Base-by-base conservation (phyloP, 2,113 vertebrate species). In the Echinops telfairi region DNA sequence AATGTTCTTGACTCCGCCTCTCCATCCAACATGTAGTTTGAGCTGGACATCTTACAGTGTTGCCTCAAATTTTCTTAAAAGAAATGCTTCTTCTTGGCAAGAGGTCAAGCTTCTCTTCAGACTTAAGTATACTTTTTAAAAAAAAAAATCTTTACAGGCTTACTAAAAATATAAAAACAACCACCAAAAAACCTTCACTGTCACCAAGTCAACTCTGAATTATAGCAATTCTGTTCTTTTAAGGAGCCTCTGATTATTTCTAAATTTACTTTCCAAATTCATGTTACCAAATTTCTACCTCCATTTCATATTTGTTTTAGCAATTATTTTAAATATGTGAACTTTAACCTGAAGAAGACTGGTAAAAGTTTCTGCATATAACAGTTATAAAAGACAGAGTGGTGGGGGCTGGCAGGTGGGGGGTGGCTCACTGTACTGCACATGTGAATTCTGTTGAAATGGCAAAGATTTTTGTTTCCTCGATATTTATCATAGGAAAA, bases 11-110 rank as follows among this genome's bases (percentile, higher is more conserved):
- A 40, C 27, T 8, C 57, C 6, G 47, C 71, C 8, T 79, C 60
- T 25, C 83, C 79, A 70, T 23, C 38, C 79, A 79, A 2, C 19
- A 9, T 88, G 86, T 95, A 66, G 36, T 47, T 96, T 58, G 76
- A 85, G 79, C 38, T 80, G n/a, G 66, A 4, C 88, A 64, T 90
- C 29, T 81, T 93, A 83, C 83, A 75, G 53, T 71, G 90, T 88
- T 93, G 36, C 93, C 70, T 96, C 58, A 86, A 12, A 19, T 88
- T 91, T 85, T 66, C 57, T 85, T 75, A 95, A 68, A 88, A 64
- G 88, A 57, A 14, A 75, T 40, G 23, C 88, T 90, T 94, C 80
- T 96, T 53, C 47, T 47, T 47, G 43, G 43, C 43, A 47, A 47
- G 43, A 47, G 43, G 10, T 47, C 10, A 47, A 47, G 43, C 43